phyloP scores from a whole-genome alignment of 2,113 vertebrate species.

The Pseudorasbora parva region DNA sequence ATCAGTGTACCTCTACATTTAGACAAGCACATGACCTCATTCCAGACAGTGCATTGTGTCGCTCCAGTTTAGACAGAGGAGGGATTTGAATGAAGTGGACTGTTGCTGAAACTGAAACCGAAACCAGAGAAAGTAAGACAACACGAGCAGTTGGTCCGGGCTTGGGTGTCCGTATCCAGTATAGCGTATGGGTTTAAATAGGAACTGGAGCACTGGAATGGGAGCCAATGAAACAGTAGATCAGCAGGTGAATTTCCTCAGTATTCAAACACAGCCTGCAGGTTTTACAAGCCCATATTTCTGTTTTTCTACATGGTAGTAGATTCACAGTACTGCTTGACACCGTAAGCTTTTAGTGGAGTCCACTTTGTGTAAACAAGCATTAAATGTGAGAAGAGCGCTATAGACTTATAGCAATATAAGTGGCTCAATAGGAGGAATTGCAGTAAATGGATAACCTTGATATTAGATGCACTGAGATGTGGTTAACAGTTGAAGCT shows the following conservation, averaged over 20 bases:
- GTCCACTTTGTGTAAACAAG: neutral
- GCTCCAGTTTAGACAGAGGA: slow-evolving; percentile 42
- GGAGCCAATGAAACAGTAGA: slow-evolving; percentile 56
- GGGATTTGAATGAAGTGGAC: slow-evolving; percentile 43
- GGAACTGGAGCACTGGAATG: slow-evolving; percentile 54
- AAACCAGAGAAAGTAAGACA: slow-evolving; percentile 61
- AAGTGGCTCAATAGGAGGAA: slow-evolving; percentile 59
- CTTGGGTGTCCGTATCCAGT: slow-evolving; percentile 48
- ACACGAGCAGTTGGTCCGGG: slow-evolving; percentile 47
- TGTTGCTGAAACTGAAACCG: slow-evolving; percentile 56
- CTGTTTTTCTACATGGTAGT: slow-evolving; percentile 8
- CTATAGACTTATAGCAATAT: neutral
- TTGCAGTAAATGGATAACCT: slow-evolving; percentile 66
- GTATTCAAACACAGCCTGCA: slow-evolving; percentile 28
- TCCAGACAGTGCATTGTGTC: slow-evolving; percentile 44
- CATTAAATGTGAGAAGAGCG: neutral
- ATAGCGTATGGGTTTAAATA: slow-evolving; percentile 50
- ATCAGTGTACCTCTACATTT: neutral
- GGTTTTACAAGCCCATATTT: neutral
- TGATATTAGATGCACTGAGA: slow-evolving; percentile 63
- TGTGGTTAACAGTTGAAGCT: slow-evolving; percentile 69
- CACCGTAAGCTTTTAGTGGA: neutral
- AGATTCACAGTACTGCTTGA: neutral
- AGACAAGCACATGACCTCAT: slow-evolving; percentile 35
- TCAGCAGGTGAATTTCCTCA: slow-evolving; percentile 44